Base-by-base conservation (phyloP, 2,113 vertebrate species). In the Haemorhous mexicanus region DNA sequence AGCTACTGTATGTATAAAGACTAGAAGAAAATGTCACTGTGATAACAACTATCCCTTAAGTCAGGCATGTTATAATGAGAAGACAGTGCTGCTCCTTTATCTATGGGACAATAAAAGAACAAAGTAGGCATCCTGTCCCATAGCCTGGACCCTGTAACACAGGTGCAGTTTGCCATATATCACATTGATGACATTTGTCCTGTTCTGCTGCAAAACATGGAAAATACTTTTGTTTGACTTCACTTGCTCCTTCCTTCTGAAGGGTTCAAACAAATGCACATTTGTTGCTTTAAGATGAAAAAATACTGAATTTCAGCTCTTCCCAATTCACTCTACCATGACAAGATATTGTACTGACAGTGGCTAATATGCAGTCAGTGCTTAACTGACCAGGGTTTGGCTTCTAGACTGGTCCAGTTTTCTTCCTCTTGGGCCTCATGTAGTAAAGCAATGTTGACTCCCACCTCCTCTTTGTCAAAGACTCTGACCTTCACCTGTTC, bases 11-110 rank as follows among this genome's bases (percentile, higher is more conserved):
- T 56, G 47, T 64, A 33, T 62, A 59, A 93, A 13, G 17, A 47
- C 87, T 73, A 50, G 24, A 74, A 62, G 66, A 93, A 79, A 95
- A 91, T 90, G 63, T 83, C 78, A 70, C 59, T 80, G 58, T 85
- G 70, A 90, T 85, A 93, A 70, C 67, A 91, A 21, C 32, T 83
- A 26, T 76, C 63, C 35, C 13, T 91, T 80, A 91, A 84, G 43
- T 88, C 55, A 88, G 39, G 70, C 3, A 2, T 69, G 64, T 55
- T 63, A 56, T 67, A 89, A 63, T 44, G 41, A 66, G 84, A 89
- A 87, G 69, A 67, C 46, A 69, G 76, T 46, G 49, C 27, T 52
- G 17, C 63, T 84, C 14, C 70, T 90, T 90, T 78, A 75, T 75
- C 30, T 13, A 1, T 69, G 35, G 28, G 43, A 69, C 53, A 84